A percentile compares a stretch with the other conserved stretches of the same genome.
Evolutionary conservation across 2,888 invertebrate species (phyloP).

Genomic region (Leucophora obtusa): DNA sequence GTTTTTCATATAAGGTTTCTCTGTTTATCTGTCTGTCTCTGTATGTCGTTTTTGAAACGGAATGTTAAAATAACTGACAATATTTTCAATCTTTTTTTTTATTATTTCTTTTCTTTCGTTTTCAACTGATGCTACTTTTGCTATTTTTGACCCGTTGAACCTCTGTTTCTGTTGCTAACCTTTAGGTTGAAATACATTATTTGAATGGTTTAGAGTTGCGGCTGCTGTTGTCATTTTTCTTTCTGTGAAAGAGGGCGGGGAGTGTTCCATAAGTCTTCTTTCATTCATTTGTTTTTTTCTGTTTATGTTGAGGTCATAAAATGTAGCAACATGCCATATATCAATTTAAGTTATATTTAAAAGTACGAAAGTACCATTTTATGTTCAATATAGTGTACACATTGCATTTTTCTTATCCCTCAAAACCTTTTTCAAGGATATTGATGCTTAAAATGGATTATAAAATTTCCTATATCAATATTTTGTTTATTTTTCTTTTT

Average conservation of each 20-base stretch:
- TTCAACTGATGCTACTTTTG: background rate
- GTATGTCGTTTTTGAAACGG: background rate
- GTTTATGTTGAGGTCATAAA: conserved; percentile 28
- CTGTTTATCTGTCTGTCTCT: background rate
- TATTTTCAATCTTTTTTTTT: conserved; percentile 23
- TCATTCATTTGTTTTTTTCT: background rate
- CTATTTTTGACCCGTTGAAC: conserved; percentile 32
- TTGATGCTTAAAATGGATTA: conserved; percentile 28
- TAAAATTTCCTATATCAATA: conserved; percentile 20
- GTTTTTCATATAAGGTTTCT: conserved; percentile 6
- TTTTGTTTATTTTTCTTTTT: conserved; percentile 11
- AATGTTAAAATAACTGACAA: conserved; percentile 44
- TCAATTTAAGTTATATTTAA: conserved; percentile 36
- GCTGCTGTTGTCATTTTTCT: background rate
- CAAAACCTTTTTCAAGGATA: conserved; percentile 19
- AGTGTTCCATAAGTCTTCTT: background rate
- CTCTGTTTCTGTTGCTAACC: conserved; percentile 13
- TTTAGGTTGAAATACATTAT: conserved; percentile 5
- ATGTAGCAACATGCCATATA: conserved; percentile 9
- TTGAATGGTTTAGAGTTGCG: background rate
- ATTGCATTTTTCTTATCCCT: background rate
- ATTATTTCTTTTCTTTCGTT: background rate
- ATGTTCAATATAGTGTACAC: background rate
- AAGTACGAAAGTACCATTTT: conserved; percentile 1
- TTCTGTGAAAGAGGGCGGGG: background rate